Base-by-base conservation (phyloP, 2,113 vertebrate species). In the Ceyx margarethae region DNA sequence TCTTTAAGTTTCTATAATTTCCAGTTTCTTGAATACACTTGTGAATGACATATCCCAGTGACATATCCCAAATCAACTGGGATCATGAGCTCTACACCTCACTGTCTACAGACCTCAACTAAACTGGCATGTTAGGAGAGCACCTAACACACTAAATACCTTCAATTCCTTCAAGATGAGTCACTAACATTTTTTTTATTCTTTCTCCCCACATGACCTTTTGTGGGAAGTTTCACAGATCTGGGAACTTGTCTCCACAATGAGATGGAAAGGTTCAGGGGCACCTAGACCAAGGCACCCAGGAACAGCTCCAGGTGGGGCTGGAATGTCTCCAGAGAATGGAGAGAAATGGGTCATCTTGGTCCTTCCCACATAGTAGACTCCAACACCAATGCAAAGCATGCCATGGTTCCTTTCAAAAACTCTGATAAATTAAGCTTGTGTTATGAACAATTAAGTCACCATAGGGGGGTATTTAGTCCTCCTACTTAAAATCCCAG, bases 371-470 rank as follows among this genome's bases (percentile, higher is more conserved):
- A 42, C 57, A 58, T 3, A 69, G 56, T 6, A 56, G n/a, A 71
- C 45, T 80, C 50, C 28, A 81, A 60, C 23, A 80, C 15, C 72
- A 93, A 17, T 45, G 54, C 60, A 76, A 85, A 82, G 43, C 85
- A 50, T 78, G 73, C 65, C 10, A 6, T 20, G 29, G 69, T 57
- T 91, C 73, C 68, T 85, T 93, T 94, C 75, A 95, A 80, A 94
- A 85, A 65, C 87, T 85, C 80, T 91, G 80, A 77, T 95, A 90
- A 93, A 95, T 90, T 37, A 95, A 73, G 91, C 93, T 94, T 50
- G 29, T 83, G 69, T 92, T 86, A 90, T 90, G 83, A 94, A 85
- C 77, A 95, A 91, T 95, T 91, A 90, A 93, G 80, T 42, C 88
- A 84, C 95, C 62, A 64, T 74, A 84, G 89, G 93, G 91, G 88